A percentile compares a stretch with the other conserved stretches of the same genome.
phyloP scores from a whole-genome alignment of 2,113 vertebrate genomes.

The Cebus imitator region DNA sequence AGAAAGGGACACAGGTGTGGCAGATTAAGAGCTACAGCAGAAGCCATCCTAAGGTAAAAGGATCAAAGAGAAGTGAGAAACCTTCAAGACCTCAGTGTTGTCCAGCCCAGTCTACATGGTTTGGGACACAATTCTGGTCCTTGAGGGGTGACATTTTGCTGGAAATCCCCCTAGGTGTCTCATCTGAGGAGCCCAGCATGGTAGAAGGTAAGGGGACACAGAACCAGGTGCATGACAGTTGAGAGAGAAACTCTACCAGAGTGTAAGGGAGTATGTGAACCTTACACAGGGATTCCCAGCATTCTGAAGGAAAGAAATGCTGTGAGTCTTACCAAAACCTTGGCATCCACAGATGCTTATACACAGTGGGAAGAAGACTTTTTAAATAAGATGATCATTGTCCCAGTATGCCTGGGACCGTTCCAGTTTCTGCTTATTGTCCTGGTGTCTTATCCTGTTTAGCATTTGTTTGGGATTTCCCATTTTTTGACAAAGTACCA shows the following conservation, averaged over 20 bases:
- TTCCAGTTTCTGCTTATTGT: background rate
- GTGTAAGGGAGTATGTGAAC: too few relatives aligned
- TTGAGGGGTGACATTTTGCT: background rate
- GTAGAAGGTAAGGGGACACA: background rate
- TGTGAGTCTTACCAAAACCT: background rate
- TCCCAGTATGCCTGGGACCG: background rate
- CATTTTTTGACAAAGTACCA: background rate
- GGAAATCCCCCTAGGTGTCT: background rate
- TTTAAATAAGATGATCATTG: background rate
- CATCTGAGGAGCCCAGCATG: background rate
- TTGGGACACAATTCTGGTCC: background rate
- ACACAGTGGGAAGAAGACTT: background rate
- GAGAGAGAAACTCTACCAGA: background rate
- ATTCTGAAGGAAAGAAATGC: background rate
- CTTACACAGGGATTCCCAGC: fast-evolving
- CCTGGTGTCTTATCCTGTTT: background rate
- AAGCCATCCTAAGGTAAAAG: background rate
- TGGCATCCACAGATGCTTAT: background rate
- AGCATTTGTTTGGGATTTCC: background rate
- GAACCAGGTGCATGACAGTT: background rate
- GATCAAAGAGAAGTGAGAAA: background rate
- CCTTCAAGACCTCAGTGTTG: background rate
- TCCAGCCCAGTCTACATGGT: background rate
- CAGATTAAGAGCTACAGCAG: background rate
- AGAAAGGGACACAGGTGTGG: background rate